Conservation (phyloP, 2,113 vertebrate species). For the Plestiodon gilberti region DNA sequence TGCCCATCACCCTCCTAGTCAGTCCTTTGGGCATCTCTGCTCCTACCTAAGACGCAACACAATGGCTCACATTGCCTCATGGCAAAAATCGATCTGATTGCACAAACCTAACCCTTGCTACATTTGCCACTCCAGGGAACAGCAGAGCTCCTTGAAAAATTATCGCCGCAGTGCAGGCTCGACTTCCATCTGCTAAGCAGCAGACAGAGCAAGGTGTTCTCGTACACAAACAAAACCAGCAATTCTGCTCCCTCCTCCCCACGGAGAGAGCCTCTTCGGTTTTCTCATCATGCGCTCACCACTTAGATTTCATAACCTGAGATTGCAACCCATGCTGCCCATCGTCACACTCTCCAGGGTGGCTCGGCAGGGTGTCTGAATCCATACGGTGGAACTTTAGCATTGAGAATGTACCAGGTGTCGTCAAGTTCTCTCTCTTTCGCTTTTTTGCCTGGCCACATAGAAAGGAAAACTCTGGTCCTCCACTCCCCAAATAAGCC, state of each 20-base stretch:
- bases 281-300: background rate
- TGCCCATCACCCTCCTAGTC: too few species aligned
- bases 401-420: background rate
- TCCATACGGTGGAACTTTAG: background rate
- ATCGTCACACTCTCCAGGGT: background rate
- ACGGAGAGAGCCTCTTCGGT: background rate
- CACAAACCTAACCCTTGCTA: background rate
- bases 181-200: background rate
- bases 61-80: background rate
- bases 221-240: background rate
- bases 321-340: background rate
- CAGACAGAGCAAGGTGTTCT: background rate
- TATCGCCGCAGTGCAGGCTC: too few species aligned
- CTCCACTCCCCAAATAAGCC: background rate
- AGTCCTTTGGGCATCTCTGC: too few species aligned
- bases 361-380: background rate
- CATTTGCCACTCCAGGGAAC: too few species aligned
- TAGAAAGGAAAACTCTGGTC: background rate
- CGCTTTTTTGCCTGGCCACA: background rate
- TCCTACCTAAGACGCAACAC: too few species aligned
- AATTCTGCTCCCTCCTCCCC: background rate
- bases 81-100: background rate
- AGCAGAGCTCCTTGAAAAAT: background rate
- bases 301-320: background rate
- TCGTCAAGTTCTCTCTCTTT: background rate